phyloP scores from a whole-genome alignment of 2,888 invertebrate species.

The Erebia ligea region DNA sequence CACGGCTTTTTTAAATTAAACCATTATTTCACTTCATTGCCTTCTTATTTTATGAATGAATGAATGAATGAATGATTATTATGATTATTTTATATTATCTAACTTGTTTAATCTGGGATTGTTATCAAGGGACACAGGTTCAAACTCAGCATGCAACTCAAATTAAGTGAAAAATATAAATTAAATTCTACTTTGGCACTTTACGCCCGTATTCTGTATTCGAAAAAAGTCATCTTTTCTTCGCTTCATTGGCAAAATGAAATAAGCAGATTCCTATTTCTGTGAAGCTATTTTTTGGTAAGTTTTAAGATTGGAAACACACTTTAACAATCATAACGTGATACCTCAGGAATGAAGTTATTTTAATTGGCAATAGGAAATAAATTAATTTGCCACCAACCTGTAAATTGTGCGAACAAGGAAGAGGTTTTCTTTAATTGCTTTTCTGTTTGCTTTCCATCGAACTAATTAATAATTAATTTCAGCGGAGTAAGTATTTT shows the following conservation, averaged over 20 bases:
- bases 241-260: not conserved
- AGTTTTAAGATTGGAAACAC: not conserved
- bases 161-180: not conserved
- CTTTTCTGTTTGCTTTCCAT: not conserved
- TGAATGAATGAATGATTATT: no score
- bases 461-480: conserved; percentile 1
- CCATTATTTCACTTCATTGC: conserved; percentile 37
- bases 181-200: not conserved
- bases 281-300: not conserved
- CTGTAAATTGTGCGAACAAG: not conserved
- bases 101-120: not conserved
- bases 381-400: conserved; percentile 8
- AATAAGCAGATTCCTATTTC: not conserved
- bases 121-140: not conserved
- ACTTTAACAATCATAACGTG: not conserved
- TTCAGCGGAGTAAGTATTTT: no score
- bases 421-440: conserved; percentile 9
- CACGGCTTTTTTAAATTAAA: conserved; percentile 23
- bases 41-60: no score
- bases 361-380: conserved; percentile 25
- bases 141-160: not conserved
- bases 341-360: conserved; percentile 23
- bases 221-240: no score
- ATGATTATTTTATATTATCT: conserved; percentile 25
- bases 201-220: no score